Conservation (phyloP, 2,797 vertebrate species). For the Alca torda region DNA sequence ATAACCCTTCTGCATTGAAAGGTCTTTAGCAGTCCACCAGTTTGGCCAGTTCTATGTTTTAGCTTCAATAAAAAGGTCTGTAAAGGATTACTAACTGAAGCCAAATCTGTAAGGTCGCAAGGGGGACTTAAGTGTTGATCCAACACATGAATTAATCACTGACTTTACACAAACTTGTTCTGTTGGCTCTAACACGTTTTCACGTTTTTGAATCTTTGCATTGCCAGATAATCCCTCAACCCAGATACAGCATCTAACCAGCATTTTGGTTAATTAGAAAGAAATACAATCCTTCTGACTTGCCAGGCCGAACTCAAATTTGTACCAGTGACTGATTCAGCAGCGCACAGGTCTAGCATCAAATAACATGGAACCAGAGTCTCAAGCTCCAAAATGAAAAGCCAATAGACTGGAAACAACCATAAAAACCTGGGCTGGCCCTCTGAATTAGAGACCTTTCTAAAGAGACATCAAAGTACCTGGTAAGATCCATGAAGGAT, state of each 20-base stretch:
- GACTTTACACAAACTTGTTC: not conserved
- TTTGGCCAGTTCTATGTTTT: not conserved
- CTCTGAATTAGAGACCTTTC: not conserved
- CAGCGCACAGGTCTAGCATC: not conserved
- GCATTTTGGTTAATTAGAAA: not conserved
- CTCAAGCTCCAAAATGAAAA: not conserved
- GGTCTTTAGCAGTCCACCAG: not conserved
- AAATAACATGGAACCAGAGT: not conserved
- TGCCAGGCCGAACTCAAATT: not conserved
- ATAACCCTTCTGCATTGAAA: not conserved
- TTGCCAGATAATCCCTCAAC: not conserved
- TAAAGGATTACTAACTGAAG: not conserved
- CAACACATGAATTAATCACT: not conserved
- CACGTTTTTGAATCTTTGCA: not conserved
- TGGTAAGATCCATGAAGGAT: not conserved
- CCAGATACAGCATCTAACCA: not conserved
- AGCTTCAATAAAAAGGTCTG: not conserved
- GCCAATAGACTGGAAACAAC: not conserved
- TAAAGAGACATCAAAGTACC: not conserved
- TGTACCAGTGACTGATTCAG: not conserved
- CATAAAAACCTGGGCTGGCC: not conserved
- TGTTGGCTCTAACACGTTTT: not conserved
- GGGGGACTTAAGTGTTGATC: not conserved
- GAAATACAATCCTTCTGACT: not conserved
- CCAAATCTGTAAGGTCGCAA: not conserved